Conservation (phyloP, 1,140 invertebrate genomes). For the Lucilia sericata region DNA sequence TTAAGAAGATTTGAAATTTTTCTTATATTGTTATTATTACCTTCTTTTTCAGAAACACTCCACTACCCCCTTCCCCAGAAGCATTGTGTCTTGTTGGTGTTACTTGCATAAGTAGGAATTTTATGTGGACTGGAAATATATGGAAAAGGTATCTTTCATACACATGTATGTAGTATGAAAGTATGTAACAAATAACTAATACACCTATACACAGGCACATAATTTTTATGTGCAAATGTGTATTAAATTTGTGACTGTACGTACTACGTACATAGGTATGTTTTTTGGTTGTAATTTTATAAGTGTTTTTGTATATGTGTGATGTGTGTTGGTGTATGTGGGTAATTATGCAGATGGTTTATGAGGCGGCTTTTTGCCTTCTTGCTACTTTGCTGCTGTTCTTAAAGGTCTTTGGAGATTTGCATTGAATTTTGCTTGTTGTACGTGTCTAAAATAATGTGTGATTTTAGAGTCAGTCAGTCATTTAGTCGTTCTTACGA, state of each 20-base stretch:
- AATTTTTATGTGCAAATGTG: slow-evolving; percentile 8
- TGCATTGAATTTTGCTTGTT: slow-evolving; percentile 28
- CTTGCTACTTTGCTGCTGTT: neutral
- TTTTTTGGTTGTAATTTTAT: neutral
- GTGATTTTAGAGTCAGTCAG: neutral
- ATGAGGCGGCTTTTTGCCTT: slow-evolving; percentile 12
- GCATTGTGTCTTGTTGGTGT: too few relatives aligned
- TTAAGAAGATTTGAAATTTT: slow-evolving; percentile 29
- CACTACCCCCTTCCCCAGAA: too few relatives aligned
- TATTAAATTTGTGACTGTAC: neutral
- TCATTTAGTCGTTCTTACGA: neutral
- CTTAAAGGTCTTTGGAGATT: slow-evolving; percentile 38
- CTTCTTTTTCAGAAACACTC: neutral
- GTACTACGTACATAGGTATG: too few relatives aligned
- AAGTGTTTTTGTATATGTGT: neutral
- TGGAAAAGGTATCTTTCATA: neutral
- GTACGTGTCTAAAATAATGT: slow-evolving; percentile 11
- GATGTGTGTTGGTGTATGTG: neutral
- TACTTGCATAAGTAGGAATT: neutral
- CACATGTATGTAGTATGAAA: too few relatives aligned
- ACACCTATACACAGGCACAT: slow-evolving; percentile 6
- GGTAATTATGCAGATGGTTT: slow-evolving; percentile 43
- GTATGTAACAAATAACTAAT: neutral
- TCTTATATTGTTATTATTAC: slow-evolving; percentile 14
- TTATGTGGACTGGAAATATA: neutral